Percentiles rank a stretch among this genome's conserved stretches.
Conservation (phyloP, 2,113 vertebrate genomes). For the Smithornis capensis region DNA sequence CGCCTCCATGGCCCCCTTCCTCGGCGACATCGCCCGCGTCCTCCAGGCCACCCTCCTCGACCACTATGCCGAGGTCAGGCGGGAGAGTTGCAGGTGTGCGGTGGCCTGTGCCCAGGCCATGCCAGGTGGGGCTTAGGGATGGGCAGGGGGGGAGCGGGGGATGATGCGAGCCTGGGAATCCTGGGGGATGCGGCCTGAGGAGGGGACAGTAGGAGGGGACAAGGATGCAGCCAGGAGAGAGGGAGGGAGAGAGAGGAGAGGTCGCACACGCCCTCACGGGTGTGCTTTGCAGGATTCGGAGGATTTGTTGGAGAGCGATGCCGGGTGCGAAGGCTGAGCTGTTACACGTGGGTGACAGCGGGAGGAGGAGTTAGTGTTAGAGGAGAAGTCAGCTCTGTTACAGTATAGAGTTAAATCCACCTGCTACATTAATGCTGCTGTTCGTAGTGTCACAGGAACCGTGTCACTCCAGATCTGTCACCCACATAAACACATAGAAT, state of each 20-base stretch:
- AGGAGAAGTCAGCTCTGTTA: background rate
- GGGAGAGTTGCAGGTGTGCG: slow-evolving; percentile 85
- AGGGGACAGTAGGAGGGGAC: accelerated
- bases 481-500: background rate
- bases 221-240: background rate
- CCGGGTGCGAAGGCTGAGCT: background rate
- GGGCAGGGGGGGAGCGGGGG: background rate
- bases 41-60: slow-evolving; percentile 83
- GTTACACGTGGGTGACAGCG: background rate
- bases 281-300: background rate
- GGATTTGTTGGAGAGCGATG: accelerated
- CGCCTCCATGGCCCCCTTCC: slow-evolving; percentile 73
- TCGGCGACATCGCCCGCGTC: slow-evolving; percentile 79
- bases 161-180: background rate
- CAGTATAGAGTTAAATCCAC: background rate
- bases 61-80: slow-evolving; percentile 87
- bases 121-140: slow-evolving; percentile 75
- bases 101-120: slow-evolving; percentile 73
- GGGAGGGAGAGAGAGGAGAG: background rate
- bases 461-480: background rate
- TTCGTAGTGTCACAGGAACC: accelerated
- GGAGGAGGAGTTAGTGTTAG: background rate
- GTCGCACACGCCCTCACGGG: too few species aligned
- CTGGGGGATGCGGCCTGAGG: background rate
- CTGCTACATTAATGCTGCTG: background rate